Base-by-base conservation (phyloP, 2,888 invertebrate species). In the Vanessa cardui region DNA sequence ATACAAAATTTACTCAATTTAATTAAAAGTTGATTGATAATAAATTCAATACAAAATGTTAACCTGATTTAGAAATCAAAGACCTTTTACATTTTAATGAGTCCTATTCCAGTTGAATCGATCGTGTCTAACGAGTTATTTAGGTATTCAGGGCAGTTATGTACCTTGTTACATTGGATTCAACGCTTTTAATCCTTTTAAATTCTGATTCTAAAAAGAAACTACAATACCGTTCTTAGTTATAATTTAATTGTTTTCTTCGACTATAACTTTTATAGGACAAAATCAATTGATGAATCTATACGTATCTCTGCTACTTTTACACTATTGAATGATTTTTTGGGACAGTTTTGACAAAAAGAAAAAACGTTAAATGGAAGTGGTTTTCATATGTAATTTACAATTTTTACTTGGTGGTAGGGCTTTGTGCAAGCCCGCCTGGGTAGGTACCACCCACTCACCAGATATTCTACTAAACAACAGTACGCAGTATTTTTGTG, bases 51-150 rank as follows among this genome's bases (percentile, higher is more conserved):
- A 18, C 20, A 62, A 52, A 62, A 6, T 49, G 47, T 31, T 31
- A 50, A 46, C 21, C 26, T n/a, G 56, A 33, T 56, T 56, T 39
- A 12, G 18, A 18, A 56, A 39, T 56, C 56, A 56, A 39, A 62
- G n/a, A 21, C 20, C 21, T 45, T 31, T 64, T 56, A 56, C 46
- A 6, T 20, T 66, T 54, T 49, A 21, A 26, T 58, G 61, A 47
- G 62, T 58, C 21, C 45, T 58, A 66, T 66, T 66, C 50, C 56
- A 50, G 58, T 50, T 58, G 9, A 49, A 66, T 62, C 66, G 45
- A 66, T 50, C 56, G 49, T 16, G 58, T 21, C 49, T 58, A 66
- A 66, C 66, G 62, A 67, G 67, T 45, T 58, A 63, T 67, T 66
- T 61, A 66, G 56, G 47, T 66, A 66, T 66, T 58, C 62, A 66